Evolutionary conservation across 2,888 invertebrate species (phyloP), one percentile per base, ranked within the genome.

Genomic region (Idaea aversata): DNA sequence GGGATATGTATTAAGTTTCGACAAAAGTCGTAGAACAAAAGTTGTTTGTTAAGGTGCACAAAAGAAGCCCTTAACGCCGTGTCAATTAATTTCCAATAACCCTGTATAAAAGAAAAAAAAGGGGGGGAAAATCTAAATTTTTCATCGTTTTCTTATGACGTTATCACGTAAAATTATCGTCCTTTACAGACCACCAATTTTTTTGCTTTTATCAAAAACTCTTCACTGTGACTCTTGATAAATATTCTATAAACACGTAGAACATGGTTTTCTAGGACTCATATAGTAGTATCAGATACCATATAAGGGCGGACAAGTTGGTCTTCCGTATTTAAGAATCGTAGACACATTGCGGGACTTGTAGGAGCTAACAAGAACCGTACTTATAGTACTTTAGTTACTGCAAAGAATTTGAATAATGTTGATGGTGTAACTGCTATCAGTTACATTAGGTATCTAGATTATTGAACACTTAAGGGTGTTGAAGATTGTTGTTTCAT

Each of bases 321-420:
- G 63, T 70, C 73, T 74, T 74, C 74, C 72, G 71, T 74, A 72
- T 70, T 67, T 70, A 70, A 68, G 70, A 69, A 65, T 10, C 58
- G 15, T 15, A 58, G 58, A 65, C 64, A 64, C 62, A 38, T 35
- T 61, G 65, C 63, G 60, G 61, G 62, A 69, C 69, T 65, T 65
- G 70, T 65, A 59, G 64, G 57, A 34, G 64, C 63, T 62, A 71
- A 71, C 72, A 73, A 69, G 71, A 66, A 63, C n/a, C 35, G 63
- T 65, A 61, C 35, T 62, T 10, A 36, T 57, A 62, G 64, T 38
- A 47, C 10, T 47, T 47, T 10, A 47, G 36, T 36, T 36, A 47
- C 47, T 10, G 5, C 47, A 47, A 47, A 10, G 47, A 47, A 71
- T 73, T 71, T 71, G 60, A 70, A 74, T 72, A 72, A 72, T 72